Conservation (phyloP, 53 echinoderm and acorn worm species). For the Luidia sarsii region DNA sequence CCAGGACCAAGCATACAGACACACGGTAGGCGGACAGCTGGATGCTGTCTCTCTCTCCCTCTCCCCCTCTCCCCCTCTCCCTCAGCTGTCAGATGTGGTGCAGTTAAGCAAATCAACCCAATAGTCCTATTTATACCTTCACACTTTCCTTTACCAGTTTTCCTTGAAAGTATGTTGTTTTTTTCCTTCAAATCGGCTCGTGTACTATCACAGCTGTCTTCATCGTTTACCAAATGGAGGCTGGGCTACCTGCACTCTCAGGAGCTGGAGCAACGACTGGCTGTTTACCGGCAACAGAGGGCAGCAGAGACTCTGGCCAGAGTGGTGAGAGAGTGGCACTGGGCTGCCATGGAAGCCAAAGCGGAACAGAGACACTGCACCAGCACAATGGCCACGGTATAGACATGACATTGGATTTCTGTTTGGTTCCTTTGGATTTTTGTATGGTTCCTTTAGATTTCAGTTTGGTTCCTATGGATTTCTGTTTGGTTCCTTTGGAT, state of each 20-base stretch:
- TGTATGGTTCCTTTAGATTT: background rate
- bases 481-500: too few species aligned
- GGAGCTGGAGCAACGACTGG: constrained; percentile 15
- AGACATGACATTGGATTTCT: background rate
- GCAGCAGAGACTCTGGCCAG: constrained; percentile 24
- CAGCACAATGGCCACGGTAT: constrained; percentile 1
- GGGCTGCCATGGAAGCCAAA: background rate
- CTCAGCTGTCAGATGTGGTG: background rate
- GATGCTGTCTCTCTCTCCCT: too few species aligned
- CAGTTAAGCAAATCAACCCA: too few species aligned
- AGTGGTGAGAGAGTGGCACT: constrained; percentile 30
- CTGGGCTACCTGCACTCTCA: background rate
- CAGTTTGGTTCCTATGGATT: background rate
- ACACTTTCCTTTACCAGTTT: background rate
- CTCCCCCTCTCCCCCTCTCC: too few species aligned
- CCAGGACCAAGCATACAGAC: background rate
- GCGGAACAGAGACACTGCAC: constrained; percentile 14
- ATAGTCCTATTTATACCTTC: too few species aligned
- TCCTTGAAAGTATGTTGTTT: too few species aligned
- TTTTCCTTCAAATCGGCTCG: too few species aligned
- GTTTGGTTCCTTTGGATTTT: too few species aligned
- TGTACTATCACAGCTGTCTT: background rate
- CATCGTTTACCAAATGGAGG: constrained; percentile 15
- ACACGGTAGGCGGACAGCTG: constrained; percentile 17
- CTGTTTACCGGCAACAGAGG: constrained; percentile 18